Evolutionary conservation across 2,888 invertebrate genomes (phyloP), one percentile per base, ranked within the genome.

Genomic region (Eugnorisma glareosa): DNA sequence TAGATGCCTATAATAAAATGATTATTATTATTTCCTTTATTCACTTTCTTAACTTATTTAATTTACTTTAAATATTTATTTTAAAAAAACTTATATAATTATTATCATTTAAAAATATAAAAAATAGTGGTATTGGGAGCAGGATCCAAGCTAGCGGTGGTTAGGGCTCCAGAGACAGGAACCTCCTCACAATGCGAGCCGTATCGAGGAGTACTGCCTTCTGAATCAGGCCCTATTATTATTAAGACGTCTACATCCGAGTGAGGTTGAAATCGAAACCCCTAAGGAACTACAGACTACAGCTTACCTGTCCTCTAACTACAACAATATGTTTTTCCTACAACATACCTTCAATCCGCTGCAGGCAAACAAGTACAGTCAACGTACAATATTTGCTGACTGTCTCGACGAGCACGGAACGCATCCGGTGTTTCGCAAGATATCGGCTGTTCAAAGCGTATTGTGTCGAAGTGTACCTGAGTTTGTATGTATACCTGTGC

Each of bases 351-450:
- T 31, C 67, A 67, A 35, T 73, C 24, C 15, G n/a, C 43, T 10
- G 35, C 40, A 37, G 64, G 8, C 37, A 74, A 28, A 80, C 54
- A 69, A 31, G 75, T 73, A 82, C 69, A 77, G 59, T 59, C 71
- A 51, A 35, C 45, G 35, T 81, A 69, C 54, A 77, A 77, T 82
- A 70, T 82, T 77, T 82, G 73, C 77, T 13, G 73, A 61, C 66
- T 40, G 72, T 73, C 75, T 79, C 68, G 71, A 54, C 28, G 59
- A 70, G 57, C 61, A n/a, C 57, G 7, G 48, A 43, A 69, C 43
- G 79, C 75, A 82, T 83, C 82, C 82, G 79, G 79, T 67, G 67
- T 54, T 61, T 57, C 67, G 63, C 67, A 70, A 79, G 83, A 79
- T 75, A 67, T 73, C 83, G 78, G 66, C 63, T 80, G 73, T 75